Base-by-base conservation (phyloP, 2,113 vertebrate species). In the Taurulus bubalis region DNA sequence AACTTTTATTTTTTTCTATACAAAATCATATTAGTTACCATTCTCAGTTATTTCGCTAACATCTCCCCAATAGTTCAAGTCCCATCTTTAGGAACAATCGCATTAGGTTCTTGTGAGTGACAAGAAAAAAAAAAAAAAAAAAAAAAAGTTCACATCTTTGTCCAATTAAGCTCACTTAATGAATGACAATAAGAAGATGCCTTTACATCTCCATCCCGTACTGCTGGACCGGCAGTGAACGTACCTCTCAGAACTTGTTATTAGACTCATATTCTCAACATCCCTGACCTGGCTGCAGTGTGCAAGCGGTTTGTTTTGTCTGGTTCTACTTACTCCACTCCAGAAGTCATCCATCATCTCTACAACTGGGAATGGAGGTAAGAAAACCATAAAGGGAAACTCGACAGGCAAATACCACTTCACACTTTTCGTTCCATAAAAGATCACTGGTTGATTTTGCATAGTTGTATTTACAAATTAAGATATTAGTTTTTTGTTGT, bases 1-100 rank as follows among this genome's bases (percentile, higher is more conserved):
- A 92, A 71, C 69, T 76, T 94, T 95, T 92, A 91, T 90, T 91
- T 88, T 80, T 90, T 53, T 85, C 92, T 94, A 92, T 94, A 94
- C 94, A 95, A 95, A 94, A 93, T 92, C 90, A 90, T 89, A 91
- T 91, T 90, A 87, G 88, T 92, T 75, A 76, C 26, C 70, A 89
- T 80, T 90, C 59, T 92, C 88, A 90, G 85, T 78, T 74, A 85
- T 88, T 81, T 87, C 74, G 83, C 78, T 59, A 85, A 66, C 67
- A 22, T 47, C 68, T 81, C 59, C 76, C 68, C 53, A 65, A 81
- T 80, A 89, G 66, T 67, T 86, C 72, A 83, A 85, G 76, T 84
- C 65, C 88, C 53, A 34, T 15, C 47, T 83, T 56, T 51, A 71
- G 80, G 72, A 85, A 80, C 79, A 83, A 77, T 84, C 73, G 78